phyloP scores from a whole-genome alignment of 2,113 vertebrate genomes.

The Aspidoscelis tigris region DNA sequence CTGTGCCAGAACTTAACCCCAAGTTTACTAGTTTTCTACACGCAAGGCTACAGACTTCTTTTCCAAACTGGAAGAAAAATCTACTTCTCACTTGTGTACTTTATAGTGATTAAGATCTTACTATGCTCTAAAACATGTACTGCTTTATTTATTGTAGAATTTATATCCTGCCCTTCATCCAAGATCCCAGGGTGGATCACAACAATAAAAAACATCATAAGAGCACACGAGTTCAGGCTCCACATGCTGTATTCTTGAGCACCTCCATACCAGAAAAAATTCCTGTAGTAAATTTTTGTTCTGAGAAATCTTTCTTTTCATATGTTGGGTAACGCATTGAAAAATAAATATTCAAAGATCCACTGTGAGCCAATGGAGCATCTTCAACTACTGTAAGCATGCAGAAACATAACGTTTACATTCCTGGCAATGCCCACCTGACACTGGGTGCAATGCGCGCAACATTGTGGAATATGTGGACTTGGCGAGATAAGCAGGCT shows the following conservation, averaged over 20 bases:
- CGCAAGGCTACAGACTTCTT: background rate
- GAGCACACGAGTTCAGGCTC: background rate
- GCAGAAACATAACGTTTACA: too few relatives aligned
- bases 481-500: too few relatives aligned
- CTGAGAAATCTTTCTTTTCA: background rate
- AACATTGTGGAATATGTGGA: too few relatives aligned
- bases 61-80: background rate
- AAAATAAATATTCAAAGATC: background rate
- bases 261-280: background rate
- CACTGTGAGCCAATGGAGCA: background rate
- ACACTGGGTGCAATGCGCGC: too few relatives aligned
- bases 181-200: too few relatives aligned
- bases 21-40: background rate
- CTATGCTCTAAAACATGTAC: background rate
- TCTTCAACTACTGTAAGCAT: too few relatives aligned
- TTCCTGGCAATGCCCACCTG: too few relatives aligned
- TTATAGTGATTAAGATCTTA: background rate
- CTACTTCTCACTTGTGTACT: background rate
- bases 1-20: background rate
- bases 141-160: too few relatives aligned
- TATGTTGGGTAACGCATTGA: too few relatives aligned
- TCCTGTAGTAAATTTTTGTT: background rate
- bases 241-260: background rate
- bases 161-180: too few relatives aligned
- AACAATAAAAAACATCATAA: too few relatives aligned